phyloP scores from a whole-genome alignment of 1,140 invertebrate genomes.

The Coelopa frigida region DNA sequence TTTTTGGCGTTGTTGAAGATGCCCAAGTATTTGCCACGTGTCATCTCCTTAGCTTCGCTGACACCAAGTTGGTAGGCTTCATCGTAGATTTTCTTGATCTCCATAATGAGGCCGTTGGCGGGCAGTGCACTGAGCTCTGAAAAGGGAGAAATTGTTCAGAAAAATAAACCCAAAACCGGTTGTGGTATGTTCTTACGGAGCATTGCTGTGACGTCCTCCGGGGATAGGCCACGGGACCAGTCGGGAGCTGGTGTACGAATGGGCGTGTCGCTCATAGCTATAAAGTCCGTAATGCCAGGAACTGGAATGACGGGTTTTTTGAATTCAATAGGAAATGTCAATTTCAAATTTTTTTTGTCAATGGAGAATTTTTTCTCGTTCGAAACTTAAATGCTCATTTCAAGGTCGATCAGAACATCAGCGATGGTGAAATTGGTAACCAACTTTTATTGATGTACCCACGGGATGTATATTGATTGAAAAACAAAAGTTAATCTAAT shows the following conservation, averaged over 20 bases:
- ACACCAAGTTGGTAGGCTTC: constrained; percentile 86
- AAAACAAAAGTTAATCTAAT: too few species aligned
- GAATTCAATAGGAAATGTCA: too few species aligned
- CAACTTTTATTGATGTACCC: too few species aligned
- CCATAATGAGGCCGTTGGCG: constrained; percentile 72
- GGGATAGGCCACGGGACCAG: constrained; percentile 52
- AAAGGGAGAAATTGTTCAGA: constrained; percentile 23
- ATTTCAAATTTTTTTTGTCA: too few species aligned
- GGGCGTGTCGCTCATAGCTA: constrained; percentile 47
- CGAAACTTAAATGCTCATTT: too few species aligned
- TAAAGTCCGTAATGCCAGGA: constrained; percentile 68
- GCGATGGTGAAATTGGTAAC: too few species aligned
- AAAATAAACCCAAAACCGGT: background rate
- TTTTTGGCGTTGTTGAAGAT: constrained; percentile 54
- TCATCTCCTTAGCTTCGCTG: constrained; percentile 95
- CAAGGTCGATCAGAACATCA: too few species aligned
- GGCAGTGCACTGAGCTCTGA: constrained; percentile 74
- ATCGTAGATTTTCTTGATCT: constrained; percentile 89
- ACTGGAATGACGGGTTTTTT: too few species aligned
- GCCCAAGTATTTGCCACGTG: constrained; percentile 87
- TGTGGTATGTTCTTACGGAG: constrained; percentile 53
- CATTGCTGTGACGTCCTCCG: constrained; percentile 62
- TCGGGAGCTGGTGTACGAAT: constrained; percentile 49
- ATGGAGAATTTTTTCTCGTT: too few species aligned
- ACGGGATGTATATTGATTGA: too few species aligned